phyloP scores from a whole-genome alignment of 1,140 invertebrate genomes.

The Drosophila trapezifrons region DNA sequence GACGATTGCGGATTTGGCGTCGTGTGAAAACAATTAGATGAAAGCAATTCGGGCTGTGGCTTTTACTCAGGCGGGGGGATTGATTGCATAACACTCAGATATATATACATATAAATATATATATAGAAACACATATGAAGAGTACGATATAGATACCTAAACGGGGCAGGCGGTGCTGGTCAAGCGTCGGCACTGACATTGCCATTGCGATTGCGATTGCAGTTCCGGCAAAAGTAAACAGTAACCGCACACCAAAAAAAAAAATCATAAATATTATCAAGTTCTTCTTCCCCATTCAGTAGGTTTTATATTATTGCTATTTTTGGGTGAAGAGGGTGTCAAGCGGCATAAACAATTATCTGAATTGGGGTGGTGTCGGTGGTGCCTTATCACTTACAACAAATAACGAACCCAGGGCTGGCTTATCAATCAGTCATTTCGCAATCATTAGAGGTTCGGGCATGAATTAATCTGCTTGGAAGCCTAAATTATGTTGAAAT shows the following conservation, averaged over 20 bases:
- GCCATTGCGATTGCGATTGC: conserved; percentile 34
- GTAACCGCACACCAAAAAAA: conserved; percentile 15
- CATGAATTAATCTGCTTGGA: neutral
- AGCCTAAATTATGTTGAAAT: neutral
- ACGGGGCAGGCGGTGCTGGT: conserved; percentile 32
- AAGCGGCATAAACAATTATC: neutral
- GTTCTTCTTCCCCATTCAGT: conserved; percentile 5
- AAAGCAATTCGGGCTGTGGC: conserved; percentile 22
- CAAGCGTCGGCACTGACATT: conserved; percentile 37
- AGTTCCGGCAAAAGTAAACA: conserved; percentile 28
- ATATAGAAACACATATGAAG: conserved; percentile 1
- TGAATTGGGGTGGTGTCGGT: neutral
- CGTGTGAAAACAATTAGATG: conserved; percentile 80
- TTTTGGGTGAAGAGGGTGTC: neutral
- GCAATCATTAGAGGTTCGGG: neutral
- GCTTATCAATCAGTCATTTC: neutral
- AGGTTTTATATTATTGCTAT: neutral
- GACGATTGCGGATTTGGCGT: conserved; percentile 68
- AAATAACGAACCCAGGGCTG: no score
- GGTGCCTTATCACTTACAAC: neutral
- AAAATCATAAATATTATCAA: conserved; percentile 24
- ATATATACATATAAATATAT: neutral
- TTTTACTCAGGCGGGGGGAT: conserved; percentile 10
- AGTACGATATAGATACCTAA: conserved; percentile 17
- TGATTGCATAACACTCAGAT: conserved; percentile 33